Base-by-base conservation (phyloP, 2,113 vertebrate genomes). In the Dascyllus trimaculatus region DNA sequence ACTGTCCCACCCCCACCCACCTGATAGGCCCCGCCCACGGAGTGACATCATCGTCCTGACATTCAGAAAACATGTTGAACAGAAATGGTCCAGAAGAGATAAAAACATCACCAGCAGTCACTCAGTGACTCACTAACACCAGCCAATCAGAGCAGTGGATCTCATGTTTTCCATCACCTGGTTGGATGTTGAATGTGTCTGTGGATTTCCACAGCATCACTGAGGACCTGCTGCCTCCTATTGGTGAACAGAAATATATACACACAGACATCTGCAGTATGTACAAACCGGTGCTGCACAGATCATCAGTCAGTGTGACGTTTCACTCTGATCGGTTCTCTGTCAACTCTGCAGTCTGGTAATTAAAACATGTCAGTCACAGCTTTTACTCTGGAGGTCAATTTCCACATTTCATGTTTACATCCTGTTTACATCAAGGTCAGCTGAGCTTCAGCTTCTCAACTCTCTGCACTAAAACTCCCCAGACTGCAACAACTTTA, bases 241-340 rank as follows among this genome's bases (percentile, higher is more conserved):
- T 25, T 74, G 84, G 57, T 80, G 70, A 88, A 59, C 84, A 86
- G 63, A 88, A 88, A 88, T 88, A 84, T 88, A 84, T 86, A 85
- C 89, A 81, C 48, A 86, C 70, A 88, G 78, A 54, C 18, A 49
- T 71, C 76, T 82, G 81, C 76, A 86, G 84, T 52, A 86, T 84
- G 76, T 86, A 89, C 84, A 91, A 67, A 89, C 65, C 29, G 25
- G 17, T 68, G 32, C 70, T 52, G 48, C 26, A 84, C 56, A 85
- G 70, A 79, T 75, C 54, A 49, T 78, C 24, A 49, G 43, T 22
- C 13, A 59, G 40, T 64, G 35, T 43, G 51, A 68, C 0, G 24
- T 57, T 64, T 81, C 67, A 76, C 66, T 71, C 25, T 18, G 35
- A 80, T 56, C n/a, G 9, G 29, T 45, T 25, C 40, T 43, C 40